Conservation (phyloP, 1,140 invertebrate species). For the Microvelia longipes region DNA sequence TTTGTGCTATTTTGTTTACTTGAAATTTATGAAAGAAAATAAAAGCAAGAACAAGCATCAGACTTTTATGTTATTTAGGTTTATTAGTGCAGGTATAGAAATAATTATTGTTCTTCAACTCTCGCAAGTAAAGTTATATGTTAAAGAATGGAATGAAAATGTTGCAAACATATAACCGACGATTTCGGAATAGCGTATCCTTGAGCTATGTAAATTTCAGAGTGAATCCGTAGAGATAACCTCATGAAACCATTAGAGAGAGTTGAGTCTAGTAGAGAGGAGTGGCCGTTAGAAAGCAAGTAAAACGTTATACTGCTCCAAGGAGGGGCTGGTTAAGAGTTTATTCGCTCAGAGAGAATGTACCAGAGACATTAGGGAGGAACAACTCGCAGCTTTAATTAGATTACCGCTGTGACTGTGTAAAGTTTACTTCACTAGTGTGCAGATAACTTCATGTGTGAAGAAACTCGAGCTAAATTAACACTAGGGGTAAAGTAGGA, state of each 20-base stretch:
- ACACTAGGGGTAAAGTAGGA: neutral
- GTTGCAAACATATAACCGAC: neutral
- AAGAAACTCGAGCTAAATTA: neutral
- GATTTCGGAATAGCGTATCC: neutral
- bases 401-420: neutral
- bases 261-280: neutral
- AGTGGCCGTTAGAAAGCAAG: neutral
- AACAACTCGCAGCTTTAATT: neutral
- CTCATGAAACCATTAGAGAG: neutral
- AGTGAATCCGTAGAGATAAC: neutral
- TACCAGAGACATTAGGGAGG: neutral
- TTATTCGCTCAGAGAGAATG: neutral
- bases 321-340: neutral
- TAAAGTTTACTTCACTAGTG: neutral
- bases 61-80: too few relatives aligned
- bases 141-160: neutral
- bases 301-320: neutral
- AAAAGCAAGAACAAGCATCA: too few relatives aligned
- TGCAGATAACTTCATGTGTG: neutral
- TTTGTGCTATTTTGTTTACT: too few relatives aligned
- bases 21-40: too few relatives aligned
- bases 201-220: neutral
- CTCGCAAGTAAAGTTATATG: too few relatives aligned
- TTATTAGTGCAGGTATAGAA: too few relatives aligned
- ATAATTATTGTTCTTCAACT: too few relatives aligned